Evolutionary conservation across 2,888 invertebrate genomes (phyloP).

Genomic region (Cantharis flavilabris): DNA sequence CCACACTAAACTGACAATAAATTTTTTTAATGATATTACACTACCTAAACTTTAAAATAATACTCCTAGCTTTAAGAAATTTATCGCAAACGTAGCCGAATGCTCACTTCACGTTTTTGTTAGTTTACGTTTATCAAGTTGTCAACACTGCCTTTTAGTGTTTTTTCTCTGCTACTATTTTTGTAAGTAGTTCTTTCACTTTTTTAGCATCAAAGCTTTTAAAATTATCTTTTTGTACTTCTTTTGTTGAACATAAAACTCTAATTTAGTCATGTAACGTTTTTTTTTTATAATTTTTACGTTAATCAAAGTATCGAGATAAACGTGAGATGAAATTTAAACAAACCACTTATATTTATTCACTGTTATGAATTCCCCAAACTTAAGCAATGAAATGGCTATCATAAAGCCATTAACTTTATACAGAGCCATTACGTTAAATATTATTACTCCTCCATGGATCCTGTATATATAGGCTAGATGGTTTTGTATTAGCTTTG

Average conservation of each 20-base stretch:
- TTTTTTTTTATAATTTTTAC: not conserved
- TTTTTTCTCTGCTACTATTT: not conserved
- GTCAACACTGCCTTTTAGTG: not conserved
- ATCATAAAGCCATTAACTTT: conserved; percentile 50
- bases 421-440: conserved; percentile 51
- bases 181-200: not conserved
- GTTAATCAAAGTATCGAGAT: not conserved
- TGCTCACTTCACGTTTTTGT: not conserved
- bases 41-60: not conserved
- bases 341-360: conserved; percentile 6
- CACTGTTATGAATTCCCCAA: conserved; percentile 40
- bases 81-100: not conserved
- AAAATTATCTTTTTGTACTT: not conserved
- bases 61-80: not conserved
- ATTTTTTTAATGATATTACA: conserved; percentile 53
- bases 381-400: conserved; percentile 42
- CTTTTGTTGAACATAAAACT: not conserved
- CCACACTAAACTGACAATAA: conserved; percentile 55
- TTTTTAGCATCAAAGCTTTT: not conserved
- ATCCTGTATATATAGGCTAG: conserved; percentile 34
- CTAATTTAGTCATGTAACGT: not conserved
- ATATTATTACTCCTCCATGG: conserved; percentile 47
- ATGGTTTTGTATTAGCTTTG: conserved; percentile 32
- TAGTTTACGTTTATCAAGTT: not conserved
- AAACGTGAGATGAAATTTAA: not conserved